A percentile compares a stretch with the other conserved stretches of the same genome.
Conservation (phyloP, 2,888 invertebrate genomes). For the Lithophane ornitopus region DNA sequence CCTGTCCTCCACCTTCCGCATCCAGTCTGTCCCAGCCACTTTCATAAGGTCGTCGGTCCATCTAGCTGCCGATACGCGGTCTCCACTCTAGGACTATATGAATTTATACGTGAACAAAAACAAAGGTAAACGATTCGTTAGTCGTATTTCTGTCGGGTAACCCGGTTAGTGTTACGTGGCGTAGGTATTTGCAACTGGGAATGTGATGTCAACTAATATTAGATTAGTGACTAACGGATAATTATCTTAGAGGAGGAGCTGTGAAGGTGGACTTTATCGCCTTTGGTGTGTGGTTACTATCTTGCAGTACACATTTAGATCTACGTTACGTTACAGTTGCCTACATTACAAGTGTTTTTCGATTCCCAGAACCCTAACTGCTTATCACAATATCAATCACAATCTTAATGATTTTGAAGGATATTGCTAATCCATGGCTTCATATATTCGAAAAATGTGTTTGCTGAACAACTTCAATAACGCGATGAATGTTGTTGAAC, state of each 20-base stretch:
- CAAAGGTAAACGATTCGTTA: conserved; percentile 22
- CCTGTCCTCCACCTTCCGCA: no score
- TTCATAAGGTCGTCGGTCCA: no score
- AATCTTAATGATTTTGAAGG: no score
- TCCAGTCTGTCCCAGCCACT: no score
- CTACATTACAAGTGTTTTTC: background rate
- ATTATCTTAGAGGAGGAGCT: conserved; percentile 25
- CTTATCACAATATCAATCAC: no score
- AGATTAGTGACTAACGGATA: conserved; percentile 59
- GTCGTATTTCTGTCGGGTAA: conserved; percentile 65
- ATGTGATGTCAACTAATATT: conserved; percentile 64
- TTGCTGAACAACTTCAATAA: no score
- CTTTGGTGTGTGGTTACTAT: background rate
- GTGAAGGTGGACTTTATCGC: background rate
- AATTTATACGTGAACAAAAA: conserved; percentile 20
- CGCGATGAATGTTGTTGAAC: no score
- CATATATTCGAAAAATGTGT: no score
- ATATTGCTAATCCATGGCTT: no score
- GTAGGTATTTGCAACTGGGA: conserved; percentile 56
- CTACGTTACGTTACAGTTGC: background rate
- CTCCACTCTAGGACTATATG: background rate
- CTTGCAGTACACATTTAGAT: background rate
- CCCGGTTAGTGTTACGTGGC: conserved; percentile 58
- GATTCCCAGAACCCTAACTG: no score
- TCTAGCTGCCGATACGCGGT: no score